Evolutionary conservation across 2,113 vertebrate genomes (phyloP).

Genomic region (Leiothrix lutea): DNA sequence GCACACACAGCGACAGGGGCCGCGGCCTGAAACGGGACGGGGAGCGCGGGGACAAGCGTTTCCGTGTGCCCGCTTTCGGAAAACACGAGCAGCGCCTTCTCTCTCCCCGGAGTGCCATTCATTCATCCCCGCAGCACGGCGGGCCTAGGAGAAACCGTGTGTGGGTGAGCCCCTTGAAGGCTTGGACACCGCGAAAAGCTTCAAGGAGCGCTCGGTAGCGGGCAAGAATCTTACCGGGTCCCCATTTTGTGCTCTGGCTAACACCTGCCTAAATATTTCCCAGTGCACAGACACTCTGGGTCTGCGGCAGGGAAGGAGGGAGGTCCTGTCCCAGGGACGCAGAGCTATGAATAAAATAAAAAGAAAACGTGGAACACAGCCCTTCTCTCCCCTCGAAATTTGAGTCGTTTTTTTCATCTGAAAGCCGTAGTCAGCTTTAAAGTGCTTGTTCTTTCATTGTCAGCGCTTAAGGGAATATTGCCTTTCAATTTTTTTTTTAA

Average conservation of each 20-base stretch:
- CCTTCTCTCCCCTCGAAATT: background rate
- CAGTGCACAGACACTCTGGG: background rate
- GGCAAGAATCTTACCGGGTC: background rate
- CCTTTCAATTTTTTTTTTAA: background rate
- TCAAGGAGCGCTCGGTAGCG: fast-evolving
- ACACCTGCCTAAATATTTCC: background rate
- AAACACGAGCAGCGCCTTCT: background rate
- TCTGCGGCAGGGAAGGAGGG: background rate
- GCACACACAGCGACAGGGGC: background rate
- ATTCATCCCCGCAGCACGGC: background rate
- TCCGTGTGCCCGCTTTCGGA: background rate
- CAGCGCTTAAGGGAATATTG: background rate
- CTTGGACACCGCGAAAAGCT: background rate
- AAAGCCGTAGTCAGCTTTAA: background rate
- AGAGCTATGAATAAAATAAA: background rate
- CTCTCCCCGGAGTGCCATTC: background rate
- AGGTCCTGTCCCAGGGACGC: background rate
- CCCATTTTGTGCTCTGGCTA: background rate
- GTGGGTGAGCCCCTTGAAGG: fast-evolving
- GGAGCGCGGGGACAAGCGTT: background rate
- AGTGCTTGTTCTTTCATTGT: background rate
- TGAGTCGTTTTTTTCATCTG: background rate
- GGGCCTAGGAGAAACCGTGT: background rate
- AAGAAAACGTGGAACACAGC: background rate
- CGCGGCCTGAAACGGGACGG: background rate